A percentile compares a stretch with the other conserved stretches of the same genome.
Conservation (phyloP, 2,797 vertebrate species). For the Gallinago nigripennis region DNA sequence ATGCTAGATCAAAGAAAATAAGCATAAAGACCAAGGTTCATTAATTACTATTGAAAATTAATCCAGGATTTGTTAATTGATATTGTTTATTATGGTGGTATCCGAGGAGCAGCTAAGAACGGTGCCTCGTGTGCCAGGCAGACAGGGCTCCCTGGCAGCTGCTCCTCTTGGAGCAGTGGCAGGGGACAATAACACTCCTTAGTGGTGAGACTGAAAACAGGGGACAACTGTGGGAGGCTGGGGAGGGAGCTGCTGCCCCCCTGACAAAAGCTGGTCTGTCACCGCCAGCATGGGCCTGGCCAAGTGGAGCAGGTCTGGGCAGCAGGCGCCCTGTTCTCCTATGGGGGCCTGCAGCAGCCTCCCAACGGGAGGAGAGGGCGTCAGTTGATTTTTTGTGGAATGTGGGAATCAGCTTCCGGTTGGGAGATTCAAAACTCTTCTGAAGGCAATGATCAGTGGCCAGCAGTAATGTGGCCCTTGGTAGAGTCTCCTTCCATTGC, state of each 20-base stretch:
- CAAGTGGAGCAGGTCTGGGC: background rate
- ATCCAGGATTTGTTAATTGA: background rate
- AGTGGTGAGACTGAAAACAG: background rate
- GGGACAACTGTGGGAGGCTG: background rate
- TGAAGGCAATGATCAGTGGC: background rate
- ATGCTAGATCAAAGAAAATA: background rate
- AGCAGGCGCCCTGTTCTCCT: fast-evolving
- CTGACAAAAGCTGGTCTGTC: slow-evolving; percentile 12
- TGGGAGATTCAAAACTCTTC: background rate
- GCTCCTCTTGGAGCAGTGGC: background rate
- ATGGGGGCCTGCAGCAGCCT: background rate
- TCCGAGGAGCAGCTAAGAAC: background rate
- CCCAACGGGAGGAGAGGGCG: background rate
- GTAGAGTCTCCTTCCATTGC: background rate
- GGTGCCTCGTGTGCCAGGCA: background rate
- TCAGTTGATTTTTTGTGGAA: background rate
- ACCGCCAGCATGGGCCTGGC: background rate
- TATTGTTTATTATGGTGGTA: background rate
- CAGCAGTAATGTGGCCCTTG: background rate
- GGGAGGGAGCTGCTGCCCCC: background rate
- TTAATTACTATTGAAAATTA: background rate
- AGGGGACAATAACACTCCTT: background rate
- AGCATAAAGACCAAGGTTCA: background rate
- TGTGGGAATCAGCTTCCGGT: background rate
- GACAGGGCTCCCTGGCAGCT: background rate